Evolutionary conservation across 2,113 vertebrate genomes (phyloP).

Genomic region (Oryzias javanicus): DNA sequence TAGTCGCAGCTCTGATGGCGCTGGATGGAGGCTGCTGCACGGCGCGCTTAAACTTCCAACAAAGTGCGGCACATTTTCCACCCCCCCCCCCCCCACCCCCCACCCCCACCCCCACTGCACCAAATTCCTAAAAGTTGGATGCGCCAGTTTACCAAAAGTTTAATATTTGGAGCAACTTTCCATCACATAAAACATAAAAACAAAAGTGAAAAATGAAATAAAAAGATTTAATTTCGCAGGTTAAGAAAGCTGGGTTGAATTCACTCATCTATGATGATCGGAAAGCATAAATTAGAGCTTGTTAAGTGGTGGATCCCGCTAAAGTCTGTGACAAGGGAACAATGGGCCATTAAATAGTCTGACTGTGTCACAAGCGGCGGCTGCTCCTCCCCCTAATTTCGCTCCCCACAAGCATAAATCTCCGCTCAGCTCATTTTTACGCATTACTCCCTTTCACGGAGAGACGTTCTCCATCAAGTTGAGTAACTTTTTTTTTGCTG

Average conservation of each 20-base stretch:
- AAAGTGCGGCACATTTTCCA: too few relatives aligned
- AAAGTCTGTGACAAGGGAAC: constrained; percentile 68
- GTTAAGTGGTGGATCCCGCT: constrained; percentile 58
- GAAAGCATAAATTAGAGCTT: constrained; percentile 48
- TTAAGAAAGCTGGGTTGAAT: constrained; percentile 3
- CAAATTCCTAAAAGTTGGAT: too few relatives aligned
- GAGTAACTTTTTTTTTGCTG: constrained; percentile 59
- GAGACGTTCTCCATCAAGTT: constrained; percentile 64
- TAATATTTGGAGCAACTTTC: constrained; percentile 14
- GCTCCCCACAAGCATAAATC: constrained; percentile 66
- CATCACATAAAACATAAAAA: background rate
- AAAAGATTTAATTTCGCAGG: background rate
- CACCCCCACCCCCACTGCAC: too few relatives aligned
- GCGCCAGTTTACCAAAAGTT: too few relatives aligned
- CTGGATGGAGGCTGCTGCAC: background rate
- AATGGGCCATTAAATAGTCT: constrained; percentile 77
- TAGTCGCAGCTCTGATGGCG: constrained; percentile 30
- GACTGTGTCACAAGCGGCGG: constrained; percentile 55
- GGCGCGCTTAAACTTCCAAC: too few relatives aligned
- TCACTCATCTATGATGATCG: constrained; percentile 29
- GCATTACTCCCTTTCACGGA: constrained; percentile 47
- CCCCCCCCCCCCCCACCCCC: too few relatives aligned
- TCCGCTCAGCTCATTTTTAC: constrained; percentile 43
- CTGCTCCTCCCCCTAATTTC: constrained; percentile 69
- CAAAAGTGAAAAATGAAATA: background rate